A percentile compares a stretch with the other conserved stretches of the same genome.
phyloP scores from a whole-genome alignment of 2,113 vertebrate genomes.

The Hemibagrus wyckioides region DNA sequence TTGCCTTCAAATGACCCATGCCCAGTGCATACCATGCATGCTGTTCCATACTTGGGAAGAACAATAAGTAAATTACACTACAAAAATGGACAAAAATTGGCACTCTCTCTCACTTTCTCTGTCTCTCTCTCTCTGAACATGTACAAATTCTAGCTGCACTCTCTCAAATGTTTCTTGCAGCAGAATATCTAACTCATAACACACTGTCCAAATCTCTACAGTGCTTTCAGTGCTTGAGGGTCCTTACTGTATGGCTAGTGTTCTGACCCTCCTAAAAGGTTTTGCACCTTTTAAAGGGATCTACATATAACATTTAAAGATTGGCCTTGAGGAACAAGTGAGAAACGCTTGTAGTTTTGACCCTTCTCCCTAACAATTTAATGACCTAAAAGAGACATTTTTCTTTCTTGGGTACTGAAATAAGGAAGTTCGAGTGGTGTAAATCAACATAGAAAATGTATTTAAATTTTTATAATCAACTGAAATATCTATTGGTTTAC shows the following conservation, averaged over 20 bases:
- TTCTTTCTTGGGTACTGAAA: neutral
- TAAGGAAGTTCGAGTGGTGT: neutral
- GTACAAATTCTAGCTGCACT: neutral
- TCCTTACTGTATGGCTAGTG: neutral
- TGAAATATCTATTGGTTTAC: neutral
- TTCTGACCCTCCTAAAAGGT: neutral
- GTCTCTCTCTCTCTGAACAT: neutral
- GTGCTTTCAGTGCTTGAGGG: neutral
- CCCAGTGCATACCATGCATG: constrained; percentile 35
- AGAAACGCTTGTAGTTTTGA: neutral
- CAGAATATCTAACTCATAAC: neutral
- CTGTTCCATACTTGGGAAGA: constrained; percentile 4
- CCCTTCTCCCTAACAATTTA: neutral
- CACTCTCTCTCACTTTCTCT: neutral
- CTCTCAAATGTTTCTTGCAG: neutral
- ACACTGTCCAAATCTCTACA: neutral
- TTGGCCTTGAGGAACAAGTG: neutral
- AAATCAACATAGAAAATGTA: neutral
- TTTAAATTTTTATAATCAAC: neutral
- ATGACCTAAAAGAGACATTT: neutral
- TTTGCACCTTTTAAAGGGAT: neutral
- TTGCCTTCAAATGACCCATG: constrained; percentile 41
- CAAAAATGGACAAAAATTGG: neutral
- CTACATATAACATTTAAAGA: neutral
- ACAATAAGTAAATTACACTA: constrained; percentile 1